A percentile compares a stretch with the other conserved stretches of the same genome.
These are phyloP conservation scores for Psilanteris sp. DNA, from an alignment of 1,140 invertebrate species.

Conservation along the genomic window DNA sequence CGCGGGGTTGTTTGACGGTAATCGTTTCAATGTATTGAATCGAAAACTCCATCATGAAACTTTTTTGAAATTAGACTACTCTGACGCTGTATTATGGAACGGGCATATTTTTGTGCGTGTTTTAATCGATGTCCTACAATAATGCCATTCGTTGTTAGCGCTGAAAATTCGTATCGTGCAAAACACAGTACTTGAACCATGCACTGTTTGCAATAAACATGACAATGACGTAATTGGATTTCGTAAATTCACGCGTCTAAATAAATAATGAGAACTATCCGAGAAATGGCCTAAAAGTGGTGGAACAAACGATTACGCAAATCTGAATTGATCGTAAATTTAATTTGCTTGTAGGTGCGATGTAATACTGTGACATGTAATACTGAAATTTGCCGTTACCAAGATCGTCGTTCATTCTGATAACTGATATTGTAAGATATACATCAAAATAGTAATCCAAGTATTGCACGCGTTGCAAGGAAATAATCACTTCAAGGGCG, in stretches of 20 bases:
- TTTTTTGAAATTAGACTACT: slow-evolving; percentile 12
- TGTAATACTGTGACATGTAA: slow-evolving; percentile 53
- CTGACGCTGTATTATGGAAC: slow-evolving; percentile 12
- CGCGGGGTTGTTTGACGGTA: too few species aligned
- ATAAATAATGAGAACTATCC: slow-evolving; percentile 48
- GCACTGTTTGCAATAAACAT: slow-evolving; percentile 46
- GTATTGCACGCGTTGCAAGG: slow-evolving; percentile 24
- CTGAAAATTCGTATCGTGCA: slow-evolving; percentile 33
- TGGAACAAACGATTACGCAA: slow-evolving; percentile 36
- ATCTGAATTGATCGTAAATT: slow-evolving; percentile 43
- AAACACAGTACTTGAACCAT: slow-evolving; percentile 26
- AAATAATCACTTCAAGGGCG: slow-evolving; percentile 32
- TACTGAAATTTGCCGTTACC: slow-evolving; percentile 55
- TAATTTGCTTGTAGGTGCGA: slow-evolving; percentile 34
- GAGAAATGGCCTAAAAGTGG: slow-evolving; percentile 40
- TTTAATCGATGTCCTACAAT: slow-evolving; percentile 46
- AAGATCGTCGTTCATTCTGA: slow-evolving; percentile 42
- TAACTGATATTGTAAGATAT: slow-evolving; percentile 31
- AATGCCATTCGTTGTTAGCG: slow-evolving; percentile 32
- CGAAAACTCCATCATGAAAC: not conserved
- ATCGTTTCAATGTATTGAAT: not conserved
- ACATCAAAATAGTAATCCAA: slow-evolving; percentile 40
- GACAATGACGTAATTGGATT: slow-evolving; percentile 61
- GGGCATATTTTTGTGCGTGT: slow-evolving; percentile 7
- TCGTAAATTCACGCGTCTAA: slow-evolving; percentile 50